A percentile compares a stretch with the other conserved stretches of the same genome.
These are phyloP conservation scores for Papilio dardanus DNA, from an alignment of 1,140 invertebrate species.

Conservation along the genomic window DNA sequence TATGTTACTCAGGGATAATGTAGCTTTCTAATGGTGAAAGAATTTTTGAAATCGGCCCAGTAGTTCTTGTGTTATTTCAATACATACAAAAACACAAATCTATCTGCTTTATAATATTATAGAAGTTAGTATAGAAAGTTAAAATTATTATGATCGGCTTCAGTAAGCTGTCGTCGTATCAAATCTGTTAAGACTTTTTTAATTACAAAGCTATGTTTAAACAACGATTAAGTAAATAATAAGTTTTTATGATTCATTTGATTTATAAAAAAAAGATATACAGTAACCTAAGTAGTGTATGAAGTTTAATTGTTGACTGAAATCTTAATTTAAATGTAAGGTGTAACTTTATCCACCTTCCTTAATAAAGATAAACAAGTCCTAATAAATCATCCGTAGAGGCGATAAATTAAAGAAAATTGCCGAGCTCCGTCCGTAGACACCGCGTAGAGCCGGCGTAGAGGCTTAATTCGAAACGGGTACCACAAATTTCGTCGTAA, in stretches of 20 bases:
- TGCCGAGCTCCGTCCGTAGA: slow-evolving; percentile 26
- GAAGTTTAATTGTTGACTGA: background rate
- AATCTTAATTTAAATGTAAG: slow-evolving; percentile 22
- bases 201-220: too few species aligned
- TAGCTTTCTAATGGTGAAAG: too few species aligned
- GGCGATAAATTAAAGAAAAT: slow-evolving; percentile 37
- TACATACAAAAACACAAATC: too few species aligned
- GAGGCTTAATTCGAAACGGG: slow-evolving; percentile 32
- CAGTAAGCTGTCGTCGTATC: too few species aligned
- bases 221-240: background rate
- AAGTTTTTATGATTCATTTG: background rate
- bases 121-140: too few species aligned
- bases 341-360: slow-evolving; percentile 29
- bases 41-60: too few species aligned
- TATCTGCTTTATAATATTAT: too few species aligned
- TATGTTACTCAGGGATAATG: too few species aligned
- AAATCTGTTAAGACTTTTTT: too few species aligned
- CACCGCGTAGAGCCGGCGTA: slow-evolving; percentile 3
- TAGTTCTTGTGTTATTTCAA: too few species aligned
- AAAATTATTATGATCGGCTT: too few species aligned
- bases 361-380: slow-evolving; percentile 37
- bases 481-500: slow-evolving; percentile 25
- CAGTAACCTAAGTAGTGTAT: background rate
- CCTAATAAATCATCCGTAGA: slow-evolving; percentile 29
- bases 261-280: background rate